These are phyloP conservation scores for Thryonomys swinderianus DNA, from an alignment of 2,113 vertebrate species.

Conservation along the genomic window DNA sequence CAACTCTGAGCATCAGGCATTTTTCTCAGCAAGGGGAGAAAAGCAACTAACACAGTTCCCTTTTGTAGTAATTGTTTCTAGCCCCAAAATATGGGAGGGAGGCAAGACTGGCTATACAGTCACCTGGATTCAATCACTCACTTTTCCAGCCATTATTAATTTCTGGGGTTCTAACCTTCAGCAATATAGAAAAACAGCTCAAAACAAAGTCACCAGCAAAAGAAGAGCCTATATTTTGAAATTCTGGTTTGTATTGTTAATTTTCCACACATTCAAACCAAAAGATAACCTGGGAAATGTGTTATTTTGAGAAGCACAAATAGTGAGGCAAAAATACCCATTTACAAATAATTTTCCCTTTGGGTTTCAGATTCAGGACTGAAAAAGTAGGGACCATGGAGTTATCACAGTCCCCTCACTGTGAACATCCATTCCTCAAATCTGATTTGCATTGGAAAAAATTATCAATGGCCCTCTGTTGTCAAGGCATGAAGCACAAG, in stretches of 20 bases:
- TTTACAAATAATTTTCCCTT: neutral
- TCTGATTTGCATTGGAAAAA: neutral
- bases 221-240: neutral
- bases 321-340: neutral
- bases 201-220: neutral
- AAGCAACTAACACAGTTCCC: no score
- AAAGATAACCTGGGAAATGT: neutral
- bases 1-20: no score
- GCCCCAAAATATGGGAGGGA: neutral
- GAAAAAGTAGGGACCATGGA: neutral
- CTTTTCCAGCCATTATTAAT: neutral
- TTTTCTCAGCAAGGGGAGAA: no score
- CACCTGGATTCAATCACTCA: neutral
- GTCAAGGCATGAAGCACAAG: neutral
- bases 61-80: neutral
- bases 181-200: neutral
- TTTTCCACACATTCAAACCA: neutral
- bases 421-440: neutral
- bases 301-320: conserved; percentile 13
- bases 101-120: neutral
- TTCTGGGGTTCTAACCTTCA: neutral
- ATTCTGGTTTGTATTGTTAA: neutral
- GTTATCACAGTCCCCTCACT: neutral
- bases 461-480: neutral
- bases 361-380: neutral